phyloP scores from a whole-genome alignment of 2,797 vertebrate species.

The Urocyon cinereoargenteus region DNA sequence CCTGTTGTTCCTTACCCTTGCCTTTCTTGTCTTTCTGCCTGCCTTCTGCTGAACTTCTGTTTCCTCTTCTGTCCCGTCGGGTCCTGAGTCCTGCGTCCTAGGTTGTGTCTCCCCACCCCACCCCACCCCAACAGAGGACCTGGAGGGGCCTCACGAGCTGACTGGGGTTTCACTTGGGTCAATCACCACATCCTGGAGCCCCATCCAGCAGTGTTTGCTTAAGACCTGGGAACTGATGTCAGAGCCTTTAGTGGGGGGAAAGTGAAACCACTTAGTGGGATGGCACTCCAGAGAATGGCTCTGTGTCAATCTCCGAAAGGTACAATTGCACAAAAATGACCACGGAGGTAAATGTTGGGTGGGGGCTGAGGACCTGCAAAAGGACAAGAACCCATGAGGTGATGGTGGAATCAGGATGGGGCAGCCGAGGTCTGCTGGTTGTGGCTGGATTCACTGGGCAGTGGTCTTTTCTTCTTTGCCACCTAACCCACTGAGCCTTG shows the following conservation, averaged over 20 bases:
- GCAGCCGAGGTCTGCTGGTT: no score
- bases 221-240: not conserved
- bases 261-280: not conserved
- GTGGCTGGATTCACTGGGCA: not conserved
- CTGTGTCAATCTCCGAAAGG: not conserved
- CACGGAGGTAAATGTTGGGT: not conserved
- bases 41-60: no score
- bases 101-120: not conserved
- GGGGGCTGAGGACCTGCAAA: no score
- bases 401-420: not conserved
- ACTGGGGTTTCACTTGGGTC: constrained; percentile 34
- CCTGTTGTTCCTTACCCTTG: not conserved
- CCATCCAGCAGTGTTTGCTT: constrained; percentile 41
- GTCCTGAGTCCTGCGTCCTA: not conserved
- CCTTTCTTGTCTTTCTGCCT: not conserved
- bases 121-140: not conserved
- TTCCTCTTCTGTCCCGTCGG: not conserved
- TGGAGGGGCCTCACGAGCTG: not conserved
- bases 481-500: not conserved
- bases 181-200: constrained; percentile 10
- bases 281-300: not conserved
- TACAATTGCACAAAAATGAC: not conserved
- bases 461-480: not conserved
- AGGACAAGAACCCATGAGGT: not conserved
- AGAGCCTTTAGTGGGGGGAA: accelerated